These are phyloP conservation scores for Casuarius casuarius DNA, from an alignment of 2,113 vertebrate species.

Conservation along the genomic window DNA sequence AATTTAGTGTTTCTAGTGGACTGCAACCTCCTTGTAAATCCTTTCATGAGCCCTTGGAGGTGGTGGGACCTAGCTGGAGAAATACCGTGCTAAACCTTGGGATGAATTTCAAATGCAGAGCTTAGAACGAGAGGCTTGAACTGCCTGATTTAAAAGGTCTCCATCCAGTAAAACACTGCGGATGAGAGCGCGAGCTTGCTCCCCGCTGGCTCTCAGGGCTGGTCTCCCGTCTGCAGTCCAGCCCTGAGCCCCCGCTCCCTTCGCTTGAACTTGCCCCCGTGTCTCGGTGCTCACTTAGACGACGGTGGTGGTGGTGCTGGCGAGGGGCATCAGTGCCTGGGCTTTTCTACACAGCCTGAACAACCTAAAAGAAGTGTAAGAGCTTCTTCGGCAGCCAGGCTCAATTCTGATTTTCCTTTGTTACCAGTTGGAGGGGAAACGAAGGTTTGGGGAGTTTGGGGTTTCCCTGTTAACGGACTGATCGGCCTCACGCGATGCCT, in stretches of 20 bases:
- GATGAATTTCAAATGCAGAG: neutral
- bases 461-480: neutral
- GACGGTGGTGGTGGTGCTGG: neutral
- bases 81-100: neutral
- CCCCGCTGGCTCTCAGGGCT: no score
- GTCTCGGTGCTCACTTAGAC: neutral
- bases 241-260: neutral
- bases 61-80: neutral
- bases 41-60: neutral
- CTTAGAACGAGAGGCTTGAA: neutral
- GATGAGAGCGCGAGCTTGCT: no score
- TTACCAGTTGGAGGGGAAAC: neutral
- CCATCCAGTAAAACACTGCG: neutral
- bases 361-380: neutral
- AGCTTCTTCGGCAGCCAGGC: neutral
- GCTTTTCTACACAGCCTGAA: neutral
- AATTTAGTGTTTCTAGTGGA: neutral
- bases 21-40: neutral
- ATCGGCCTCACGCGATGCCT: fast-evolving
- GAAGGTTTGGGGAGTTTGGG: neutral
- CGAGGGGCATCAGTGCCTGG: neutral
- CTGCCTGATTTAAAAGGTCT: neutral
- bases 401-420: neutral
- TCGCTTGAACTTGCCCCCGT: neutral
- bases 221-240: no score